Evolutionary conservation across 2,888 invertebrate species (phyloP).

Genomic region (Ptychoptera albimana): DNA sequence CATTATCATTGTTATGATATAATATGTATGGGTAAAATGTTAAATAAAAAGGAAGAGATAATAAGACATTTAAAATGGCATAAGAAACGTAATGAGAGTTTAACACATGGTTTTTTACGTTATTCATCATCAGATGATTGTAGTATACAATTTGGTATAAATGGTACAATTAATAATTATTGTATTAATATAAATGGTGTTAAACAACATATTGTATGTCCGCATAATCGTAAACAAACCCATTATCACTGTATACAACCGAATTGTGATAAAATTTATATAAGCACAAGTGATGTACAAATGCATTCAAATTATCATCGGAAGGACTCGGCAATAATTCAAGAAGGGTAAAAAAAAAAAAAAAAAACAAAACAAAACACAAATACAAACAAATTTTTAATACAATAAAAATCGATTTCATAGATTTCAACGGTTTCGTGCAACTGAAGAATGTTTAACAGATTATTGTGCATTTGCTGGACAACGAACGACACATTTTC

Average conservation of each 20-base stretch:
- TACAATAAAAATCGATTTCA: too few species aligned
- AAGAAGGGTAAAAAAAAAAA: conserved; percentile 49
- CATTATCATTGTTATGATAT: conserved; percentile 78
- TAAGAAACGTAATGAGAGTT: conserved; percentile 91
- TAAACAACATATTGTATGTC: conserved; percentile 50
- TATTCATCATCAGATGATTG: conserved; percentile 95
- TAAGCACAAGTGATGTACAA: conserved; percentile 96
- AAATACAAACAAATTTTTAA: too few species aligned
- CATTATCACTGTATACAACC: conserved; percentile 90
- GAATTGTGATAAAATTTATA: conserved; percentile 88
- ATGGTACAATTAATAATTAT: conserved; percentile 87
- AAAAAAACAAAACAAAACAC: too few species aligned
- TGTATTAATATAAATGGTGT: conserved; percentile 79
- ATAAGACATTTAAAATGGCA: conserved; percentile 99
- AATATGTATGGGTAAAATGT: conserved; percentile 59
- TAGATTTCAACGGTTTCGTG: conserved; percentile 79
- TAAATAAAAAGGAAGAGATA: conserved; percentile 97
- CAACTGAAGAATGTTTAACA: conserved; percentile 89
- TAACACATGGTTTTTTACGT: conserved; percentile 70
- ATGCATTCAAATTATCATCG: conserved; percentile 99
- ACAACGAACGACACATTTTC: conserved; percentile 94
- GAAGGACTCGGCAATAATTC: conserved; percentile 93
- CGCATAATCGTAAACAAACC: conserved; percentile 53
- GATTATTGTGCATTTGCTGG: conserved; percentile 84
- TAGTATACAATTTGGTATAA: conserved; percentile 56